Base-by-base conservation (phyloP, 2,888 invertebrate species). In the Teleiodes luculella region DNA sequence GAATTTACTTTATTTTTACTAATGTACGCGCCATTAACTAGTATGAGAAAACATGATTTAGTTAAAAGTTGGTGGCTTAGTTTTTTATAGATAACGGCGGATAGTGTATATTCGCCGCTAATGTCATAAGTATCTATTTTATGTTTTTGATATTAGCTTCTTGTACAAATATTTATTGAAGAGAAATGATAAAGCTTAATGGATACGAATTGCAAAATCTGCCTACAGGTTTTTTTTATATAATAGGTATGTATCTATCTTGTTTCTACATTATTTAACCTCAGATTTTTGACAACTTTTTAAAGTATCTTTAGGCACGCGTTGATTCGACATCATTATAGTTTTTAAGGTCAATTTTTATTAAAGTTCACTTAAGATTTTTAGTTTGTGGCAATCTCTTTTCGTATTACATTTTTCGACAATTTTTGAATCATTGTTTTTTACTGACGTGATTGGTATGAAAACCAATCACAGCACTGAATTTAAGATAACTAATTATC, bases 101-200 rank as follows among this genome's bases (percentile, higher is more conserved):
- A 52, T 55, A 52, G 45, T 55, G 18, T 33, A 62, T 60, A 39
- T 54, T 66, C 65, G 68, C 61, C 57, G 58, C 60, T 57, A 65
- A n/a, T n/a, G n/a, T n/a, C n/a, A n/a, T n/a, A n/a, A n/a, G n/a
- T n/a, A 52, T 61, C 39, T 64, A 57, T 62, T 56, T n/a, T 65
- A 61, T 61, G 60, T 68, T 71, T 69, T 66, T 71, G 69, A 24
- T 30, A 4, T 43, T 31, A 51, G 35, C 53, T 37, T 72, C 5
- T 71, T 86, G 85, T 86, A 86, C 80, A 86, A 79, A 81, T 86
- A 86, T 83, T 85, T 85, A 86, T 84, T 84, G 69, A 78, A 70
- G n/a, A n/a, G n/a, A n/a, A 61, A 43, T 4, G 56, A 62, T 63
- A 64, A 79, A 78, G 78, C 72, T 75, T 78, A 75, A 73, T 74